Conservation (phyloP, 1,140 invertebrate species). For the Drosophila cardini region DNA sequence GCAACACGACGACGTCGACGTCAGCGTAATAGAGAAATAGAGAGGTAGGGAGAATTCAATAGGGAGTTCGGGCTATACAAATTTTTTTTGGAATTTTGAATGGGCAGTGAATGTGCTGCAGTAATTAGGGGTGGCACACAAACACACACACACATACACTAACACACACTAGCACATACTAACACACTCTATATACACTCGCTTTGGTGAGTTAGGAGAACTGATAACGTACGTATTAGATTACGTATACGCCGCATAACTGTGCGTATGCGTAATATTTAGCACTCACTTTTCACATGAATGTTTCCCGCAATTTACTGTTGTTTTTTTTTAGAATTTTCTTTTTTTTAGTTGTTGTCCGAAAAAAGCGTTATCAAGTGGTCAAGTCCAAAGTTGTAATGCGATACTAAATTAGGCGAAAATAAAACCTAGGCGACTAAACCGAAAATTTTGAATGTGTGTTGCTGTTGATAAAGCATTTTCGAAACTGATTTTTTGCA, state of each 20-base stretch:
- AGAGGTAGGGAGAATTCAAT: constrained; percentile 32
- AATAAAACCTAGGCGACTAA: constrained; percentile 81
- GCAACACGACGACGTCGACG: constrained; percentile 58
- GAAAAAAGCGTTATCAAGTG: constrained; percentile 52
- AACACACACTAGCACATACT: constrained; percentile 1
- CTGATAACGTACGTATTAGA: constrained; percentile 29
- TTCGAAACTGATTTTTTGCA: constrained; percentile 78
- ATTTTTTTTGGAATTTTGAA: background rate
- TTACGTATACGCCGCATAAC: constrained; percentile 10
- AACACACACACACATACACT: constrained; percentile 15
- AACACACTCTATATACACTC: background rate
- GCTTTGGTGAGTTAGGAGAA: constrained; percentile 19
- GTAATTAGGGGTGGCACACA: constrained; percentile 69
- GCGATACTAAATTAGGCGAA: constrained; percentile 62
- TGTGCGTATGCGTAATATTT: constrained; percentile 36
- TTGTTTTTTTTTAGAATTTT: constrained; percentile 16
- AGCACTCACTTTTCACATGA: constrained; percentile 56
- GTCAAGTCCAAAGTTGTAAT: constrained; percentile 60
- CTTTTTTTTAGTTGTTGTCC: constrained; percentile 24
- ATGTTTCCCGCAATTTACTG: background rate
- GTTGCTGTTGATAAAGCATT: constrained; percentile 83
- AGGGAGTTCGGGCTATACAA: constrained; percentile 6
- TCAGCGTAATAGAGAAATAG: constrained; percentile 77
- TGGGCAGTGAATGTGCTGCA: constrained; percentile 40
- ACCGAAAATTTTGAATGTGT: constrained; percentile 82